Percentiles rank a stretch among this genome's conserved stretches.
phyloP scores from a whole-genome alignment of 2,797 vertebrate species.

The Synanceia verrucosa region DNA sequence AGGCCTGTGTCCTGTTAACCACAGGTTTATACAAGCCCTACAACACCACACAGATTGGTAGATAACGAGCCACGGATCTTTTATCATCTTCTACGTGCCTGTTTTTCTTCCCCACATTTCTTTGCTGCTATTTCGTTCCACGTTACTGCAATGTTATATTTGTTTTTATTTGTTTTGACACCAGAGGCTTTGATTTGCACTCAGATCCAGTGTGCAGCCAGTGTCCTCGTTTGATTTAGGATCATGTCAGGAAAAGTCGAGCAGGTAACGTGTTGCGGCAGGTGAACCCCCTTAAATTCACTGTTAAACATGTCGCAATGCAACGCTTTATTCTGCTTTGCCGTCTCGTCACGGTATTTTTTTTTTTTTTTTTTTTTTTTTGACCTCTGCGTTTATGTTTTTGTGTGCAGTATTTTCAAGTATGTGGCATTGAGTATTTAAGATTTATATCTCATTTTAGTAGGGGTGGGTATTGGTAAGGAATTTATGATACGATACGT shows the following conservation, averaged over 20 bases:
- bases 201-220: not conserved
- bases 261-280: not conserved
- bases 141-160: not conserved
- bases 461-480: too few species aligned
- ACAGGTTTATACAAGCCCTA: constrained; percentile 60
- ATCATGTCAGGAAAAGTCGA: constrained; percentile 30
- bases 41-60: constrained; percentile 19
- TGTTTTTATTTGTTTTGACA: not conserved
- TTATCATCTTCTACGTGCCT: too few species aligned
- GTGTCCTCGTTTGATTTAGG: constrained; percentile 18
- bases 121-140: not conserved
- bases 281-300: too few species aligned
- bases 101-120: not conserved
- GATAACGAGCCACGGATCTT: too few species aligned
- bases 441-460: not conserved
- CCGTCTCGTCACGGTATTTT: not conserved
- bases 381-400: not conserved
- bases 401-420: not conserved
- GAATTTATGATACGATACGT: too few species aligned
- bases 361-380: not conserved
- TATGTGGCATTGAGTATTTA: not conserved
- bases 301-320: not conserved
- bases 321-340: not conserved
- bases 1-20: not conserved
- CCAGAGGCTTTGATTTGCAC: constrained; percentile 1